Base-by-base conservation (phyloP, 2,888 invertebrate species). In the Tipula helvola region DNA sequence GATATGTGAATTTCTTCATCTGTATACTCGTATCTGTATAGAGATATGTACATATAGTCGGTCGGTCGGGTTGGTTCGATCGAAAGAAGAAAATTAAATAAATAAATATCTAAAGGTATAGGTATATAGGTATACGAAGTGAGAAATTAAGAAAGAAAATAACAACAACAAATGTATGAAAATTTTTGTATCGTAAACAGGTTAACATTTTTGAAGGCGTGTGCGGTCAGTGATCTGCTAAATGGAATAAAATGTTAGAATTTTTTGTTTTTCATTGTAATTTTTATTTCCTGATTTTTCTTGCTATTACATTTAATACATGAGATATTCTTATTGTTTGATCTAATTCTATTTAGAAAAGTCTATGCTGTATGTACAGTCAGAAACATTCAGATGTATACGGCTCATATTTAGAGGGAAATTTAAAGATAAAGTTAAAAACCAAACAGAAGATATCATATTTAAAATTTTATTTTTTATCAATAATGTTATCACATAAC, bases 141-240 rank as follows among this genome's bases (percentile, higher is more conserved):
- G 71, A 71, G 71, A 71, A 71, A 71, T 71, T 71, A 71, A 28
- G 71, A 71, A 71, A 71, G 71, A 71, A 71, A 71, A 71, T 71
- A 71, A 71, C 71, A 71, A 71, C 71, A 71, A 71, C 28, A 71
- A 71, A 28, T 12, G 28, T 28, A 71, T 18, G 71, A 71, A 71
- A 28, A 71, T 2, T 39, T 28, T 52, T 28, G 28, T 71, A 71
- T 7, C 71, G 71, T 71, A 71, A 84, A 41, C 84, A 84, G 84
- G 84, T 84, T 84, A 84, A 84, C 84, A 84, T 84, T 39, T 84
- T 84, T 84, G 84, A 84, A 84, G 84, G 84, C 84, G 84, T 84
- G 39, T 84, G 39, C 84, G 84, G 84, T 84, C 84, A 84, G 84
- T 84, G 84, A 84, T 84, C 84, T 41, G 84, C 71, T 71, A 71